Base-by-base conservation (phyloP, 1,140 invertebrate genomes). In the Stegodyphus dumicola region DNA sequence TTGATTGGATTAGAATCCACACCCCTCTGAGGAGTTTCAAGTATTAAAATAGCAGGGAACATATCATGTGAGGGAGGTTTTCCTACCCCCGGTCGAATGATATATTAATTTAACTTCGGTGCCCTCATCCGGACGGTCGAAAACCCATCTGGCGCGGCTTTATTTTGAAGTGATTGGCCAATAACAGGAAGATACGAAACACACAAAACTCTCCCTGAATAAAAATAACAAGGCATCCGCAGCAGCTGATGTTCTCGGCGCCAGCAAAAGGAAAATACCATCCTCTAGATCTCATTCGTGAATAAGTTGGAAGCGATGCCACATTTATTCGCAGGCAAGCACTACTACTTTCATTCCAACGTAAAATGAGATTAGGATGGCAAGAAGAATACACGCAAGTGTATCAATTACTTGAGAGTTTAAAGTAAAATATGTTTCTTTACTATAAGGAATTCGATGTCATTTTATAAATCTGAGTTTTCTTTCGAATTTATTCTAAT, bases 141-240 rank as follows among this genome's bases (percentile, higher is more conserved):
- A 51, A 71, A 71, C 69, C 69, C 69, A 71, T 71, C 69, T 71
- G 69, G 69, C 69, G 33, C 33, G 69, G 69, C 69, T 71, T 71
- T 71, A n/a, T 48, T 71, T 49, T 71, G n/a, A 71, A 71, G 69
- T 71, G 69, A 71, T 71, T 71, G 69, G 69, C 33, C 69, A 71
- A 71, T 71, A 71, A 71, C 51, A 15, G n/a, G 69, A 51, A 67
- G 66, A 67, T 9, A 6, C 10, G 33, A 13, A n/a, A 13, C 69
- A 15, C 33, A 6, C n/a, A 5, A 51, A 10, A 6, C 69, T 13
- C 49, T 71, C 49, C 33, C 33, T 5, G 33, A 48, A 51, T 49
- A 71, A 71, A 71, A 17, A 71, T 49, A 71, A 71, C 33, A 49
- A 71, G 33, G 49, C 11, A 52, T 7, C 49, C 7, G 9, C 4